A percentile compares a stretch with the other conserved stretches of the same genome.
Conservation (phyloP, 2,113 vertebrate genomes). For the Neotragus pygmaeus region DNA sequence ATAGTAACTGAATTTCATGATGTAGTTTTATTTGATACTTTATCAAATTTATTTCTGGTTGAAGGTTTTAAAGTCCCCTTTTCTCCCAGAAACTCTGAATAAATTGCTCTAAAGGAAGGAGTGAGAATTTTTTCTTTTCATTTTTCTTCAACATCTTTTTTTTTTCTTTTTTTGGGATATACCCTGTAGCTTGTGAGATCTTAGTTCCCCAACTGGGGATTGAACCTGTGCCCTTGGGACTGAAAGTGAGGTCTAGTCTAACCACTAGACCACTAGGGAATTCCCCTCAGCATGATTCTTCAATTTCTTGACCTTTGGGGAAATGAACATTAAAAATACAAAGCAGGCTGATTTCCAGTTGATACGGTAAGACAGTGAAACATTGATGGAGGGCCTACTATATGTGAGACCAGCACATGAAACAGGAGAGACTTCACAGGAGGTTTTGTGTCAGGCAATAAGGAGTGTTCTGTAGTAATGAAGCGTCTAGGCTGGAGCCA, state of each 20-base stretch:
- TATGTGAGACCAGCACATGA: not conserved
- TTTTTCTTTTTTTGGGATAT: not conserved
- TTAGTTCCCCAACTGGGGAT: not conserved
- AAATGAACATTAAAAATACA: slow-evolving; percentile 12
- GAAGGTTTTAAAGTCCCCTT: not conserved
- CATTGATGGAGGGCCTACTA: not conserved
- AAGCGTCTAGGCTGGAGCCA: not conserved
- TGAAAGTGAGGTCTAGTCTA: not conserved
- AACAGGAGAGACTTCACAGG: not conserved
- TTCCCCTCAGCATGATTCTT: not conserved
- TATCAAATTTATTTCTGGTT: slow-evolving; percentile 13
- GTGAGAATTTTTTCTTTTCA: not conserved
- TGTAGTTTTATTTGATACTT: not conserved
- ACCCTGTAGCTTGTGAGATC: not conserved
- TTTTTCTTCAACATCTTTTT: not conserved
- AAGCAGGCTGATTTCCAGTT: not conserved
- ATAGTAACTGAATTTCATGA: not conserved
- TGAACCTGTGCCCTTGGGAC: not conserved
- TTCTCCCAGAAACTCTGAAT: not conserved
- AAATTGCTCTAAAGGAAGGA: not conserved
- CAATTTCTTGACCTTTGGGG: slow-evolving; percentile 5
- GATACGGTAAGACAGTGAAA: not conserved
- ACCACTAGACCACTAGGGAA: not conserved
- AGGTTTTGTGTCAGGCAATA: not conserved
- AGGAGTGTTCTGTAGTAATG: not conserved